These are phyloP conservation scores for Melanotaenia parkinsoni DNA, from an alignment of 2,797 vertebrate genomes.

Conservation along the genomic window DNA sequence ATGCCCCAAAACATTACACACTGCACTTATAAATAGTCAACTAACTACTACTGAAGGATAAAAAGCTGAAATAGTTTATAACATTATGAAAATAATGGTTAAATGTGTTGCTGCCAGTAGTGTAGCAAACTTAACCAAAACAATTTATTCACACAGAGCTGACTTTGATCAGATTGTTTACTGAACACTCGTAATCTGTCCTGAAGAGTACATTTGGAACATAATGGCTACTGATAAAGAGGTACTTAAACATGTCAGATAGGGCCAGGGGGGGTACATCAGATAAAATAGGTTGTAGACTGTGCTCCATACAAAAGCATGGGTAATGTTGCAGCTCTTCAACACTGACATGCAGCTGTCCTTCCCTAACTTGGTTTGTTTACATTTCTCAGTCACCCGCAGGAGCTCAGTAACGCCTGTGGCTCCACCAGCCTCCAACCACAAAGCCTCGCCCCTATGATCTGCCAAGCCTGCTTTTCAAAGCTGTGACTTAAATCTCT, in stretches of 20 bases:
- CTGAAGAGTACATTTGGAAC: not conserved
- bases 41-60: not conserved
- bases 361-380: slow-evolving; percentile 73
- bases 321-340: slow-evolving; percentile 42
- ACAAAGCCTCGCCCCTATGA: slow-evolving; percentile 72
- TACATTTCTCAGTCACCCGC: slow-evolving; percentile 81
- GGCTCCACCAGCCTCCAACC: slow-evolving; percentile 66
- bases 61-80: not conserved
- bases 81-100: not conserved
- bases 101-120: not conserved
- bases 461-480: slow-evolving; percentile 61
- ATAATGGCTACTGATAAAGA: not conserved
- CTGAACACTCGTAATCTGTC: not conserved
- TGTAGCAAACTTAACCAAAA: not conserved
- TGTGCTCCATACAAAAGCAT: slow-evolving; percentile 27
- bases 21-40: not conserved
- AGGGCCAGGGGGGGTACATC: not conserved
- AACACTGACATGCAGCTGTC: slow-evolving; percentile 62
- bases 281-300: slow-evolving; percentile 1
- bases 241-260: slow-evolving; percentile 27
- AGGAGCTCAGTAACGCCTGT: slow-evolving; percentile 71
- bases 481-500: slow-evolving; percentile 72
- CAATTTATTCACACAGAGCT: not conserved
- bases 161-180: not conserved
- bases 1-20: not conserved